phyloP scores from a whole-genome alignment of 1,140 invertebrate genomes.

The Lithobius niger region DNA sequence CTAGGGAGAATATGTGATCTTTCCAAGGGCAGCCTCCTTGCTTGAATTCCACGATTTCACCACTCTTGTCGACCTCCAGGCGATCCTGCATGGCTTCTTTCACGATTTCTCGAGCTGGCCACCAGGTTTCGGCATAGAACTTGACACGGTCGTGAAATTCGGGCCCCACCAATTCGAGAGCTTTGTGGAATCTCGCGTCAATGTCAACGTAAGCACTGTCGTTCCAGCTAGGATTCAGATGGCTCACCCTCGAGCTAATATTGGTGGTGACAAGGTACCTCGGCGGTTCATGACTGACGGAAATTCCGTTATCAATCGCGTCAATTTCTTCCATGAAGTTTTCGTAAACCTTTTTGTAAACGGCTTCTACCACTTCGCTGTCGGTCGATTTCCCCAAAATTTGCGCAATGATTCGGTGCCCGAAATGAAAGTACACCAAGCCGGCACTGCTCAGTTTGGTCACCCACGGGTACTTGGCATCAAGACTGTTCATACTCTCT shows the following conservation, averaged over 20 bases:
- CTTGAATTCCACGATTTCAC: constrained; percentile 60
- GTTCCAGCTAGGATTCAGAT: constrained; percentile 83
- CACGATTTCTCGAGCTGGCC: constrained; percentile 63
- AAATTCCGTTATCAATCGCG: constrained; percentile 89
- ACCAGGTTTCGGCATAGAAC: constrained; percentile 58
- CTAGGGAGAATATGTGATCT: constrained; percentile 67
- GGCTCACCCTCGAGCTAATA: constrained; percentile 55
- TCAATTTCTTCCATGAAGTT: constrained; percentile 88
- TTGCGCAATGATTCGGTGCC: constrained; percentile 56
- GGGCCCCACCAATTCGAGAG: constrained; percentile 58
- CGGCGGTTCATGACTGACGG: constrained; percentile 59
- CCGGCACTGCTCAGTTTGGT: constrained; percentile 88
- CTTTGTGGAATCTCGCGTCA: constrained; percentile 48
- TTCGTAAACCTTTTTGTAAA: constrained; percentile 79
- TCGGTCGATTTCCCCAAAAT: constrained; percentile 36
- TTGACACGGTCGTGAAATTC: constrained; percentile 67
- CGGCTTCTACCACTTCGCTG: constrained; percentile 34
- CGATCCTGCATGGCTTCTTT: constrained; percentile 52
- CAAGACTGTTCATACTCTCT: constrained; percentile 45
- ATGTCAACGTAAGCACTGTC: no score
- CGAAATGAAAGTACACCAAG: constrained; percentile 83
- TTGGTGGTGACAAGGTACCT: constrained; percentile 65
- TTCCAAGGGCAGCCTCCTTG: constrained; percentile 64
- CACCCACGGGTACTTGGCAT: constrained; percentile 38
- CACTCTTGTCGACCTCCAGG: constrained; percentile 46